Evolutionary conservation across 1,140 invertebrate genomes (phyloP), one percentile per base, ranked within the genome.

Genomic region (Camponotus vicinus): DNA sequence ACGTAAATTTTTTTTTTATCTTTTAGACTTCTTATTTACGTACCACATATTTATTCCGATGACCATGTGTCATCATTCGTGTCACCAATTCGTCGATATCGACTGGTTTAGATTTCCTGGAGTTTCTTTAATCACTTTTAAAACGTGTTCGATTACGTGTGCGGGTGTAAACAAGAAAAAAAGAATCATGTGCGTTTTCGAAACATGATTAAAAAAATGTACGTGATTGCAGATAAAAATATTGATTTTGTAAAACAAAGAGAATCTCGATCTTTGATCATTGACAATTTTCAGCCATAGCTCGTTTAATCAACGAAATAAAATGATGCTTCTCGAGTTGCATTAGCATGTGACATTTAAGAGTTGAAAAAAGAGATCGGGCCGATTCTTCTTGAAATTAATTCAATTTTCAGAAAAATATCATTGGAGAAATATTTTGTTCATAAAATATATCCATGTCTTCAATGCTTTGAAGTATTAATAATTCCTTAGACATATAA

Each of bases 321-420:
- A 76, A 9, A 11, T 27, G 40, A 77, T 15, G 27, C 32, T 77
- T 45, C 21, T 61, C 55, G 13, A 32, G 15, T 59, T 32, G n/a
- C 40, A 15, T 34, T 7, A 57, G 40, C 8, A n/a, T 37, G 5
- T 55, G n/a, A 52, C 34, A 21, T 15, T 34, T 18, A 18, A 3
- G 15, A 9, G 9, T 13, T 27, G 1, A 34, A 27, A 45, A 32
- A 42, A 59, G 3, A 61, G 3, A 59, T 42, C 6, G 8, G 15
- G 13, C 1, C 15, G 15, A 59, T 32, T 18, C 8, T n/a, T 59
- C 3, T 57, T 5, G 4, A 18, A 55, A 73, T 73, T 37, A n/a
- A 73, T 21, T n/a, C 18, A 55, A 18, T 77, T 42, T 66, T 59
- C 21, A 2, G 27, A 21, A 71, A 76, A 76, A 61, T 27, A 27